A percentile compares a stretch with the other conserved stretches of the same genome.
phyloP scores from a whole-genome alignment of 2,797 vertebrate species.

The Bufotes viridis region DNA sequence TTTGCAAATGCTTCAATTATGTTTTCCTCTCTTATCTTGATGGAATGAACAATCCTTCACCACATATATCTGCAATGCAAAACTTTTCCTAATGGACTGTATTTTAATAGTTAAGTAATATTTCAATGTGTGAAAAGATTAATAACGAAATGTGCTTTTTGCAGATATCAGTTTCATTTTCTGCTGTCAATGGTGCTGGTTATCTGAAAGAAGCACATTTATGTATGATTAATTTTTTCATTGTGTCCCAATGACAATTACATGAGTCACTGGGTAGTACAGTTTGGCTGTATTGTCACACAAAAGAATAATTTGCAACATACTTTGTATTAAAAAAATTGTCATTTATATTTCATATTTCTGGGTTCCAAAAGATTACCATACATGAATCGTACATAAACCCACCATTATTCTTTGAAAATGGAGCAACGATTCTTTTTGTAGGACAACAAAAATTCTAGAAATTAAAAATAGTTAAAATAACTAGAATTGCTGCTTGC shows the following conservation, averaged over 20 bases:
- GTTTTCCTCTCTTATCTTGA: conserved; percentile 26
- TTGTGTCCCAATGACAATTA: conserved; percentile 61
- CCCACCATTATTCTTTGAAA: conserved; percentile 36
- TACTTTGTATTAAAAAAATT: conserved; percentile 54
- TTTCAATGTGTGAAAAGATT: conserved; percentile 47
- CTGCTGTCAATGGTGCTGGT: conserved; percentile 56
- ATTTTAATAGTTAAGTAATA: conserved; percentile 54
- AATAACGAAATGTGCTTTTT: conserved; percentile 58
- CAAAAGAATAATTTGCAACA: conserved; percentile 53
- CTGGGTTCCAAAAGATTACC: conserved; percentile 44
- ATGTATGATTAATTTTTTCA: conserved; percentile 60
- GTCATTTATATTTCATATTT: conserved; percentile 38
- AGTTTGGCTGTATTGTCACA: conserved; percentile 43
- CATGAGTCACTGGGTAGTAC: conserved; percentile 59
- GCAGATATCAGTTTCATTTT: conserved; percentile 61
- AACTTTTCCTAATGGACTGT: conserved; percentile 48
- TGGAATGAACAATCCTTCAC: conserved; percentile 31
- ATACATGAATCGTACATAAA: conserved; percentile 45
- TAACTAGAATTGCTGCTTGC: not conserved
- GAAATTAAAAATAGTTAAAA: not conserved
- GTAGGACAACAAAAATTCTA: not conserved
- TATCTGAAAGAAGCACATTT: conserved; percentile 62
- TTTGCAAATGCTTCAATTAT: conserved; percentile 33
- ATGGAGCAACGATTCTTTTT: conserved; percentile 10
- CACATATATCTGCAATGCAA: conserved; percentile 4